Percentiles rank a stretch among this genome's conserved stretches.
Conservation (phyloP, 2,888 invertebrate species). For the Tholera decimalis region DNA sequence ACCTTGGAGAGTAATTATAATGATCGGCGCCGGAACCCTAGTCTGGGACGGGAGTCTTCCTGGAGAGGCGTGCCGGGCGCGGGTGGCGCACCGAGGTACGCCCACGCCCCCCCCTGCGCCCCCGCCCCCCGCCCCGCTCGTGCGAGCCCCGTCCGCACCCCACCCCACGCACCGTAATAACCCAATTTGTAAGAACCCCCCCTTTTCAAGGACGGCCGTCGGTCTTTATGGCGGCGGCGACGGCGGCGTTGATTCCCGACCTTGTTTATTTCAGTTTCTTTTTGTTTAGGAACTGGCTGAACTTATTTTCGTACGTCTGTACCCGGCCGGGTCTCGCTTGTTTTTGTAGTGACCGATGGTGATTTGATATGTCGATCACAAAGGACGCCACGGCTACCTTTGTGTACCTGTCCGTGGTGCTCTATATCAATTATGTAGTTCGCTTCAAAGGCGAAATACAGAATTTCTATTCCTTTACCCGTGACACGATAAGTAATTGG, state of each 20-base stretch:
- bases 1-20: conserved; percentile 91
- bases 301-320: conserved; percentile 88
- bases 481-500: conserved; percentile 80
- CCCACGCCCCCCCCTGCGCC: conserved; percentile 78
- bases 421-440: conserved; percentile 79
- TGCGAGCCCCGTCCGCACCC: conserved; percentile 83
- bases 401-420: conserved; percentile 68
- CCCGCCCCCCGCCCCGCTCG: conserved; percentile 79
- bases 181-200: conserved; percentile 92
- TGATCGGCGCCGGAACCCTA: conserved; percentile 90
- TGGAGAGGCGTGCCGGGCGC: conserved; percentile 89
- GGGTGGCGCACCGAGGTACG: conserved; percentile 88
- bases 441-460: conserved; percentile 74
- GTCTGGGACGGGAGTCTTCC: conserved; percentile 88
- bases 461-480: conserved; percentile 76
- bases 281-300: conserved; percentile 90
- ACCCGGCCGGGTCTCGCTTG: conserved; percentile 81
- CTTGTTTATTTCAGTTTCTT: conserved; percentile 92
- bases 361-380: conserved; percentile 75
- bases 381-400: conserved; percentile 69
- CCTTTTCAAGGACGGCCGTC: conserved; percentile 91
- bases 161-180: conserved; percentile 89
- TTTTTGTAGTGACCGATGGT: conserved; percentile 78
- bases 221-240: conserved; percentile 91
- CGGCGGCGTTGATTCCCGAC: conserved; percentile 91